Evolutionary conservation across 1,140 invertebrate species (phyloP), one percentile per base, ranked within the genome.

Genomic region (Stegodyphus mimosarum): DNA sequence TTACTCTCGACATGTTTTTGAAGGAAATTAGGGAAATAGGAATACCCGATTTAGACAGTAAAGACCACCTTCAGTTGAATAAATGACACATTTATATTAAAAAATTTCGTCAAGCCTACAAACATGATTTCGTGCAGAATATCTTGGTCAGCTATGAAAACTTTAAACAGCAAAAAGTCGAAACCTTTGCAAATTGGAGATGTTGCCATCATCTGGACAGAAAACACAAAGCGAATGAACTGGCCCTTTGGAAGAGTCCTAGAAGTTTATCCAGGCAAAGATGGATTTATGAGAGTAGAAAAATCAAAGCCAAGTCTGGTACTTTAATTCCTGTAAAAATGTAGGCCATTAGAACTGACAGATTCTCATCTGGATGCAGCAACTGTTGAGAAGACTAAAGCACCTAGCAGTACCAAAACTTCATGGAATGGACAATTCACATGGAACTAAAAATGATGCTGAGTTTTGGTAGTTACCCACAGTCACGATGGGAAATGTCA

Each of bases 1-100:
- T 88, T n/a, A 88, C 88, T 7, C 81, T 87, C 6, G 86, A 77
- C 17, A 78, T 87, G 74, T 88, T 88, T 66, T 49, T 88, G 55
- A 7, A 75, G 13, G 73, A 75, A 9, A 75, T 33, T 17, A 7
- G 15, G 6, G 17, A 60, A 33, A 60, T 13, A 18, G 5, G 2
- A 53, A 7, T 60, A 55, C 17, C 52, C 15, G 9, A 75, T 15
- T 33, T 63, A 49, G 48, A 55, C 17, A 7, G 11, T 33, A 7
- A 55, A 33, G 55, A 63, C 17, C 10, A 18, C 6, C 17, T n/a
- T n/a, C 0, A 17, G 9, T 17, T 55, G 11, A 75, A 53, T 18
- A 53, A 60, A 60, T 13, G 53, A 17, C 11, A n/a, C 73, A 6
- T 17, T 9, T 75, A 75, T 17, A 15, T 50, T n/a, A 2, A 60